Evolutionary conservation across 2,113 vertebrate species (phyloP), one percentile per base, ranked within the genome.

Genomic region (Malaclemys terrapin): DNA sequence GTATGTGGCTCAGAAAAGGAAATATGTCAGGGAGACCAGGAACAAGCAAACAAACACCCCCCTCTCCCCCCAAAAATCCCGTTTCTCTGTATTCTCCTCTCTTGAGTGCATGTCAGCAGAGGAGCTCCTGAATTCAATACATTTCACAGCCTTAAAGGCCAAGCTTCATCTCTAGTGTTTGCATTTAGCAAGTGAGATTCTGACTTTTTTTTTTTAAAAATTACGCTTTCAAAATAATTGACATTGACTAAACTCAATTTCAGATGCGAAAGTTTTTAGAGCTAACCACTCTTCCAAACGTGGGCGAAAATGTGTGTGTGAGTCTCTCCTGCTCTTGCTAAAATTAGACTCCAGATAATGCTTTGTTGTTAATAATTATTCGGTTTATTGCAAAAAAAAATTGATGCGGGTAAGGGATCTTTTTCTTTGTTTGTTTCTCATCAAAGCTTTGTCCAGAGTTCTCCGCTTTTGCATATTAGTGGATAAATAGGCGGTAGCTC

Each of bases 351-450:
- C 24, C 2, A 27, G 27, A 42, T 10, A 76, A 45, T 47, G 42
- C 10, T 78, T 45, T 78, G 42, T 45, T 78, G 24, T 47, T 76
- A 3, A 4, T 13, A 47, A 4, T 38, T 20, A 27, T n/a, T 72
- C 31, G 31, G 62, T 72, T 8, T 72, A 10, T 69, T 38, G 17
- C 35, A n/a, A 62, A 31, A 49, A 50, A 29, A 1, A 75, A 4
- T 22, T 62, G 20, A 10, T 35, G 47, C 8, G 7, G 10, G 0
- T 0, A 17, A 84, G 24, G 95, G 95, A 93, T 95, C 85, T 75
- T 53, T 45, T 92, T 95, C 94, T 94, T 87, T 93, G 16, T 20
- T 78, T 0, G 29, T 75, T 94, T 85, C 84, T 90, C 86, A 22
- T 88, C 49, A 22, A 47, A 72, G 25, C 29, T 90, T 53, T 86